Evolutionary conservation across 2,797 vertebrate genomes (phyloP), one percentile per base, ranked within the genome.

Genomic region (Smutsia gigantea): DNA sequence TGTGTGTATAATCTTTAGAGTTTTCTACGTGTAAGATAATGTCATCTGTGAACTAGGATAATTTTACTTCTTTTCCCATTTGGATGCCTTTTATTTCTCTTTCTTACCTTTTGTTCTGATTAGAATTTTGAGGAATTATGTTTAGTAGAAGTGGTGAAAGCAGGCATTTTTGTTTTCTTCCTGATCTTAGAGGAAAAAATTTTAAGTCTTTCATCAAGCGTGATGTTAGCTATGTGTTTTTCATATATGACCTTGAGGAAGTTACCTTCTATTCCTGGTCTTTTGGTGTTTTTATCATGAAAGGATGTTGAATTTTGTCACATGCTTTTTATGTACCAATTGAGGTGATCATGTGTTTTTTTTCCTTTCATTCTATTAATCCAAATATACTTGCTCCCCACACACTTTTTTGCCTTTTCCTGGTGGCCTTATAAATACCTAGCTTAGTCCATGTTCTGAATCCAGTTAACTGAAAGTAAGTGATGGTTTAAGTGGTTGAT

Each of bases 391-490:
- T 61, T 34, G 34, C 7, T 10, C 5, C 42, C 71, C 51, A 74
- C 6, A 39, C 37, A 39, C 5, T 53, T 59, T 42, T n/a, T 3
- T 10, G 34, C 25, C 13, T 25, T 74, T 46, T 19, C 4, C 64
- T n/a, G 17, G 18, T 82, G 31, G 25, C 29, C 37, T 90, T 85
- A 42, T 34, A 51, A 85, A 57, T 71, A 23, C 0, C 19, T 93
- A 37, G 6, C 21, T 81, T 79, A 49, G 37, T 66, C 51, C 0
- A 4, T 93, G 34, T 90, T 93, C 13, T 90, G 51, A 82, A 55
- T 82, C 59, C 68, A 51, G 13, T 42, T 74, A 81, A 93, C 42
- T 46, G 55, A 87, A 94, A 94, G 55, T 87, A 84, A 64, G 21
- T 78, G 46, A 68, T 83, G 79, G 9, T 42, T 6, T 21, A 15